Base-by-base conservation (phyloP, 2,888 invertebrate species). In the Heliconius sara region DNA sequence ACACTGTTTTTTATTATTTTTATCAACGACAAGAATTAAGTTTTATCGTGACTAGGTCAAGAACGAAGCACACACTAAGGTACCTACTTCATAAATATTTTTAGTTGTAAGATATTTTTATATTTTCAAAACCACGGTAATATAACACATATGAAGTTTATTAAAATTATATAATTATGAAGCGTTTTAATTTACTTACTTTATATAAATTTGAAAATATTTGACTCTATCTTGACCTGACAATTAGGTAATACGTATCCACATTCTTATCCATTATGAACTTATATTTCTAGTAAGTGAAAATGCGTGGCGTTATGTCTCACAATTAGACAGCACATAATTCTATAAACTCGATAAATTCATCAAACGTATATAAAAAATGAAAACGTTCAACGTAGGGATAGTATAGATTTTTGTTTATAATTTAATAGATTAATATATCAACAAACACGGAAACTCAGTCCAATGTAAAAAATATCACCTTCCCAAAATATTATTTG, bases 401-500 rank as follows among this genome's bases (percentile, higher is more conserved):
- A 52, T 19, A 19, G 10, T 52, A 52, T 52, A 16, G 34, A 22
- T 39, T 67, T 39, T 67, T 68, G 68, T 68, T 30, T 66, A 30
- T 30, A 66, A 9, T 19, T 16, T 47, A 12, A 25, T 27, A 70
- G 9, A 70, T 52, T 9, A 39, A 39, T 9, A 39, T 39, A 39
- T 39, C 34, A 34, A 73, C 13, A 7, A 34, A 34, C 13, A 65
- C 65, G 43, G 6, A 43, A 75, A 65, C 65, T 9, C 27, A 12
- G 9, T 43, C 27, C 27, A 22, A 66, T 47, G 19, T 70, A 65
- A 75, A 75, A 75, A 43, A 43, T 10, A 60, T 60, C 5, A 43
- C 47, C 43, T 47, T 75, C 75, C 22, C 19, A 66, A 75, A 75
- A 75, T 47, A 47, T 75, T 39, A 75, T 47, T 75, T 75, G 75